Evolutionary conservation across 2,113 vertebrate genomes (phyloP).

Genomic region (Sphyrna mokarran): DNA sequence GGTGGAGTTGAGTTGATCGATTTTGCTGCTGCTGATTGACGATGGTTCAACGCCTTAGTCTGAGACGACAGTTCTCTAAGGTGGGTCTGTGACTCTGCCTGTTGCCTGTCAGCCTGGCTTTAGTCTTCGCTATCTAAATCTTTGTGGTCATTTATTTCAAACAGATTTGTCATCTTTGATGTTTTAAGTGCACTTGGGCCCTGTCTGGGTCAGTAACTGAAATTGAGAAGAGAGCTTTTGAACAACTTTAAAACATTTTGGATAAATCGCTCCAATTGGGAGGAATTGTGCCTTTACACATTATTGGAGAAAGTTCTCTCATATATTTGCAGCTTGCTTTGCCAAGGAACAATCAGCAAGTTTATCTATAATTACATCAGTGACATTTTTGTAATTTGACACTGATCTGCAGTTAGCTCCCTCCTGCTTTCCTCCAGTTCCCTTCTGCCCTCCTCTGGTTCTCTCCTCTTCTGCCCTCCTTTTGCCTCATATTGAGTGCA

Average conservation of each 20-base stretch:
- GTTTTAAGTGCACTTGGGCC: neutral
- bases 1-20: neutral
- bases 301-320: neutral
- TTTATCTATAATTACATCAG: neutral
- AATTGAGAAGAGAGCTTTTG: neutral
- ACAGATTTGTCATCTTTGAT: neutral
- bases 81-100: slow-evolving; percentile 51
- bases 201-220: neutral
- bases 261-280: neutral
- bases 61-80: slow-evolving; percentile 67
- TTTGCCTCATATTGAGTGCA: neutral
- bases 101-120: neutral
- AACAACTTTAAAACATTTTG: neutral
- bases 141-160: neutral
- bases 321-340: no score
- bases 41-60: slow-evolving; percentile 69
- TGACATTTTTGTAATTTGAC: neutral
- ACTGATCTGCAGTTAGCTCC: neutral
- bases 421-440: neutral
- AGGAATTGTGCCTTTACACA: neutral
- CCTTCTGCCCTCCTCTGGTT: no score
- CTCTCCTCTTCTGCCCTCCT: neutral
- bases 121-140: neutral
- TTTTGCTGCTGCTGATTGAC: slow-evolving; percentile 38
- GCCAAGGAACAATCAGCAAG: neutral